Evolutionary conservation across 2,113 vertebrate species (phyloP).

Genomic region (Pluvianellus socialis): DNA sequence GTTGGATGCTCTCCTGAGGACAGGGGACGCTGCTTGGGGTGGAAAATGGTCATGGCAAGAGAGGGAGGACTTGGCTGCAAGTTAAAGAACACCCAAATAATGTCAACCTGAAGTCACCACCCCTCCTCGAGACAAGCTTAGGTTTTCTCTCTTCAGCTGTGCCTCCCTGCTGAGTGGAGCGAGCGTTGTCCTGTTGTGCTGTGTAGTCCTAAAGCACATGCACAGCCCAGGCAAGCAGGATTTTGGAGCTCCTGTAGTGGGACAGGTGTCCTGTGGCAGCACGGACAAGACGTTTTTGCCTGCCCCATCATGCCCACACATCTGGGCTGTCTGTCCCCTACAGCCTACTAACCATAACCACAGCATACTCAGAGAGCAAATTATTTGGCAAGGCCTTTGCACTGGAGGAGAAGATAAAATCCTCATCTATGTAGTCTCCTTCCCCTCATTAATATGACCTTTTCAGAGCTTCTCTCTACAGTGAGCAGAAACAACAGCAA

Average conservation of each 20-base stretch:
- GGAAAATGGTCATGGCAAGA: not conserved
- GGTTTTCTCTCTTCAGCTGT: not conserved
- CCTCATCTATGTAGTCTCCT: not conserved
- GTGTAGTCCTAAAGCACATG: not conserved
- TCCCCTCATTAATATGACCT: not conserved
- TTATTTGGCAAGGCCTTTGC: not conserved
- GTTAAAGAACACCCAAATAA: not conserved
- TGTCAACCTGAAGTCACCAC: not conserved
- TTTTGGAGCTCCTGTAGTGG: not conserved
- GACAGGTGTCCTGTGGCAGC: not conserved
- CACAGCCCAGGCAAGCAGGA: not conserved
- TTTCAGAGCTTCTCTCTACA: not conserved
- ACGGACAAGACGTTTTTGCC: not conserved
- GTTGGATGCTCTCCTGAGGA: not conserved
- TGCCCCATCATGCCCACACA: not conserved
- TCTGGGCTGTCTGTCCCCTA: rapidly evolving
- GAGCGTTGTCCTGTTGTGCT: rapidly evolving
- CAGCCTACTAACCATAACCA: not conserved
- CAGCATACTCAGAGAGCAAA: not conserved
- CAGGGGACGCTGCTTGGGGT: not conserved
- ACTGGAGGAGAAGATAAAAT: not conserved
- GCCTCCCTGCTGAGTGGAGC: too few species aligned
- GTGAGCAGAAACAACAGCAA: not conserved
- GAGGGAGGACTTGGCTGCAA: not conserved
- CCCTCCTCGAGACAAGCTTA: not conserved